Evolutionary conservation across 2,113 vertebrate species (phyloP).

Genomic region (Euleptes europaea): DNA sequence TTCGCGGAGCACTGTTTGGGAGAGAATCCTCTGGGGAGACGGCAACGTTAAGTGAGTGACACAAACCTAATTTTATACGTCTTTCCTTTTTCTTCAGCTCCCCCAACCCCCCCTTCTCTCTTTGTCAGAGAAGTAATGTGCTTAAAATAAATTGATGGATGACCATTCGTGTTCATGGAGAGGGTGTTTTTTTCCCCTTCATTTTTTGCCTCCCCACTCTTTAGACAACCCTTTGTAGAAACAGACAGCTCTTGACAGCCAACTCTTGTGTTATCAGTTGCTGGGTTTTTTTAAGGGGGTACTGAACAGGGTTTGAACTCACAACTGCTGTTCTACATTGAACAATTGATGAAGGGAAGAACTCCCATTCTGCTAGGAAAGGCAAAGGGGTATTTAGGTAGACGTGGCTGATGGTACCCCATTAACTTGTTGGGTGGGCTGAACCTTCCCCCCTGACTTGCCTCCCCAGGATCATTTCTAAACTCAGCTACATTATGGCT

Average conservation of each 20-base stretch:
- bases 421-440: too few relatives aligned
- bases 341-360: too few relatives aligned
- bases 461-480: too few relatives aligned
- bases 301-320: constrained; percentile 35
- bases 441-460: too few relatives aligned
- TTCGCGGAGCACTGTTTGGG: constrained; percentile 72
- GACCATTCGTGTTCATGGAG: constrained; percentile 68
- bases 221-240: constrained; percentile 29
- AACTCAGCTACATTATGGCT: too few relatives aligned
- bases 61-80: constrained; percentile 76
- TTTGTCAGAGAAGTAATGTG: constrained; percentile 71
- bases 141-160: constrained; percentile 81
- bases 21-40: constrained; percentile 71
- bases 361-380: too few relatives aligned
- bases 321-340: too few relatives aligned
- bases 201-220: constrained; percentile 36
- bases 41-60: constrained; percentile 77
- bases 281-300: constrained; percentile 38
- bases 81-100: constrained; percentile 64
- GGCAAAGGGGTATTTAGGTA: too few relatives aligned
- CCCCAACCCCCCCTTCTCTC: constrained; percentile 41
- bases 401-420: too few relatives aligned
- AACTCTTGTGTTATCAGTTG: constrained; percentile 9
- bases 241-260: constrained; percentile 40
- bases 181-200: constrained; percentile 59